phyloP scores from a whole-genome alignment of 2,113 vertebrate species.

The Pachypanchax playfairii region DNA sequence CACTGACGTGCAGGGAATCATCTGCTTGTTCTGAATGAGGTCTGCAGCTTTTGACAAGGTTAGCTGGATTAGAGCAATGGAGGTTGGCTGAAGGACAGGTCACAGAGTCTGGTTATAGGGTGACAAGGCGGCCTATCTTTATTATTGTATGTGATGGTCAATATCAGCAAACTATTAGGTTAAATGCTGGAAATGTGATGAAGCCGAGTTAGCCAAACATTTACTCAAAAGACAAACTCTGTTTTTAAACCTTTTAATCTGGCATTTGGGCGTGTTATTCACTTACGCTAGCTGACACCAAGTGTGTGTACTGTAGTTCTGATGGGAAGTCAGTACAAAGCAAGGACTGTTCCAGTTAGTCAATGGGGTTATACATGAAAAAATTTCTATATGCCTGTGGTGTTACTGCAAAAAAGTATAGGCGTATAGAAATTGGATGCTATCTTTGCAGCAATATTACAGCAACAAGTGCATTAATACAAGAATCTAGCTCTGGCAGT shows the following conservation, averaged over 20 bases:
- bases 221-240: constrained; percentile 63
- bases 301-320: constrained; percentile 47
- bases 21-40: constrained; percentile 81
- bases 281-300: constrained; percentile 52
- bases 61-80: constrained; percentile 71
- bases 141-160: constrained; percentile 61
- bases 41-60: constrained; percentile 79
- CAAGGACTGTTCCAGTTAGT: constrained; percentile 46
- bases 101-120: constrained; percentile 54
- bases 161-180: constrained; percentile 53
- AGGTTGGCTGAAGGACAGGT: constrained; percentile 66
- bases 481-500: background rate
- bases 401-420: constrained; percentile 11
- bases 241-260: constrained; percentile 68
- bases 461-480: background rate
- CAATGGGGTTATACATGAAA: constrained; percentile 45
- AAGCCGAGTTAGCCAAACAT: constrained; percentile 64
- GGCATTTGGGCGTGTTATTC: constrained; percentile 42
- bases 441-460: background rate
- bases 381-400: constrained; percentile 44
- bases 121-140: constrained; percentile 61
- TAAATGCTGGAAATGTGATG: constrained; percentile 63
- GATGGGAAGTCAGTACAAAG: constrained; percentile 58
- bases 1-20: constrained; percentile 72
- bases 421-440: constrained; percentile 2